Evolutionary conservation across 1,140 invertebrate genomes (phyloP), one percentile per base, ranked within the genome.

Genomic region (Cotesia vestalis): DNA sequence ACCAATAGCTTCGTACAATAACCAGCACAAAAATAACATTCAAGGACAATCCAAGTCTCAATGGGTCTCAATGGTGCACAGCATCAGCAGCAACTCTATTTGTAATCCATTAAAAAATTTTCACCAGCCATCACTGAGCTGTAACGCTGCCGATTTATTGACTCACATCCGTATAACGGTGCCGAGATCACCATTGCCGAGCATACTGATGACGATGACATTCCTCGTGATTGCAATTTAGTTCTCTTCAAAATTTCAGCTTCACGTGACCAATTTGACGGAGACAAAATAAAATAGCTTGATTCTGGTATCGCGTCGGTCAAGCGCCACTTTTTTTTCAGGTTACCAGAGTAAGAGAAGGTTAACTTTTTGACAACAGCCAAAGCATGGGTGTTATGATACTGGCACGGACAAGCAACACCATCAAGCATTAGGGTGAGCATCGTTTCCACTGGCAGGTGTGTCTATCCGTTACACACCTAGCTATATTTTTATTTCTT

Each of bases 221-320:
- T 27, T 67, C 52, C 66, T 53, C 27, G 66, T 67, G 12, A 27
- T 55, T 27, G 17, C 35, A 14, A 14, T 17, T 17, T 55, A 51
- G 51, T 67, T 34, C 46, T 35, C 9, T 61, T 66, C 11, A 59
- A 38, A 34, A 67, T 55, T 4, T 52, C 51, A 36, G 38, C 46
- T n/a, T 72, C 57, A 72, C 64, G 71, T 72, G 71, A 72, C 57
- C 71, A 40, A 8, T 27, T 71, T 35, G 62, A 46, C 11, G 40
- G 6, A 5, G 40, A 46, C 2, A 5, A 46, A 6, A 46, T 6
- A 46, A 11, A 36, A 38, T 67, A 27, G 27, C 27, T 27, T 27
- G 27, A 51, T 67, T 66, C 38, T 20, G 66, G 40, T 51, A 20
- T 27, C 20, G 46, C 53, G 36, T 36, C 53, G 27, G 27, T 27